Percentiles rank a stretch among this genome's conserved stretches.
phyloP scores from a whole-genome alignment of 2,888 invertebrate genomes.

The Melitaea athalia region DNA sequence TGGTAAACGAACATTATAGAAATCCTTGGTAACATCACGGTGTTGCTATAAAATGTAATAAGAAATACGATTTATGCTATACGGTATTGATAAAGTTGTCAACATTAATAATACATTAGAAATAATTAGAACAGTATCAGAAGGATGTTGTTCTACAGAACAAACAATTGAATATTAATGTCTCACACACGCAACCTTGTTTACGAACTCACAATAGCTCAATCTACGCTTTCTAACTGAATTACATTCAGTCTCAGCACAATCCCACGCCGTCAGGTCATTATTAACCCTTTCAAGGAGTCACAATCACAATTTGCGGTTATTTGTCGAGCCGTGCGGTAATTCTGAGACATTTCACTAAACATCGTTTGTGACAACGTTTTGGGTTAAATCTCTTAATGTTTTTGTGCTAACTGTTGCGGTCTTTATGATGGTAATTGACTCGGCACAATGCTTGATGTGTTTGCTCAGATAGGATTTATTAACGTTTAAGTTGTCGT shows the following conservation, averaged over 20 bases:
- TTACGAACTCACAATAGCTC: constrained; percentile 67
- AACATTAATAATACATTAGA: neutral
- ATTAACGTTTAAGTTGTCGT: constrained; percentile 41
- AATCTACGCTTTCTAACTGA: constrained; percentile 75
- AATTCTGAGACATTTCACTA: constrained; percentile 54
- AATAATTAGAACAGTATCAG: neutral
- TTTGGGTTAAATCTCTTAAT: constrained; percentile 64
- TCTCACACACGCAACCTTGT: constrained; percentile 19
- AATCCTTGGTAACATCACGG: constrained; percentile 35
- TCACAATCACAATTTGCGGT: constrained; percentile 79
- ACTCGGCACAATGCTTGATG: constrained; percentile 49
- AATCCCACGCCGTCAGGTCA: constrained; percentile 67
- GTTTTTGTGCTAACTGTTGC: constrained; percentile 55
- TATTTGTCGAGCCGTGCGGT: constrained; percentile 68
- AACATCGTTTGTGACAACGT: constrained; percentile 50
- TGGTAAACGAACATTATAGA: constrained; percentile 46
- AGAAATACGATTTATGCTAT: neutral
- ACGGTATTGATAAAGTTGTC: neutral
- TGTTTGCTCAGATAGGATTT: constrained; percentile 29
- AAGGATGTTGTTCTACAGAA: neutral
- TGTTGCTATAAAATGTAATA: neutral
- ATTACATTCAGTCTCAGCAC: constrained; percentile 61
- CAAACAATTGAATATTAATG: constrained; percentile 26
- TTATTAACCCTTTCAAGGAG: constrained; percentile 80
- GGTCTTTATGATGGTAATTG: constrained; percentile 59